Percentiles rank a stretch among this genome's conserved stretches.
phyloP scores from a whole-genome alignment of 92 coral and sea anemone genomes.

The Parazoanthus darwini region DNA sequence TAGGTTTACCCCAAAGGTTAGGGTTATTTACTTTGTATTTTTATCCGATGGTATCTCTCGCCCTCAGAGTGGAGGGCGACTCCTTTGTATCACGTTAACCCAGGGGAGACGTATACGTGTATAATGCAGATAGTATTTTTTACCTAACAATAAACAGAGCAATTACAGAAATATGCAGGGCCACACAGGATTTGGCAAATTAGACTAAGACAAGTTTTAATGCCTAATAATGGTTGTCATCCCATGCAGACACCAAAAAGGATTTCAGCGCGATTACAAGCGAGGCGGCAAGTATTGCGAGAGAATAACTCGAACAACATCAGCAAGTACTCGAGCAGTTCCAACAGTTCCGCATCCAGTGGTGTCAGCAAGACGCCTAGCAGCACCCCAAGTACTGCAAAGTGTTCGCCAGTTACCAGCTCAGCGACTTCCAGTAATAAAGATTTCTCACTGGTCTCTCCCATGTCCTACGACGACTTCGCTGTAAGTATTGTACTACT shows the following conservation, averaged over 20 bases:
- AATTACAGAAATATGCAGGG: too few relatives aligned
- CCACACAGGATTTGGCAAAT: neutral
- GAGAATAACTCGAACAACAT: conserved; percentile 50
- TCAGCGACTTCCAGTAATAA: conserved; percentile 65
- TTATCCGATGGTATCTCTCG: too few relatives aligned
- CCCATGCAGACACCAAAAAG: conserved; percentile 57
- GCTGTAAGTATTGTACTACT: conserved; percentile 58
- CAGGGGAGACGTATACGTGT: too few relatives aligned
- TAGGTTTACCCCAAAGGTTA: too few relatives aligned
- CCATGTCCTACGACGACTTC: conserved; percentile 75
- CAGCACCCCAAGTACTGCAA: conserved; percentile 53
- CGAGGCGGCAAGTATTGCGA: conserved; percentile 70
- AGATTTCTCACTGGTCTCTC: conserved; percentile 66
- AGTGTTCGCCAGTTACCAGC: conserved; percentile 50
- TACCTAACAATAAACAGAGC: too few relatives aligned
- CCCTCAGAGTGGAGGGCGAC: too few relatives aligned
- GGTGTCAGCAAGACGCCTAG: conserved; percentile 33
- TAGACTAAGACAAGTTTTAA: neutral
- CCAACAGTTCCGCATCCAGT: conserved; percentile 27
- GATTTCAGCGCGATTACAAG: conserved; percentile 73
- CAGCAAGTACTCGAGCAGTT: conserved; percentile 46
- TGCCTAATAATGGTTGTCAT: neutral
- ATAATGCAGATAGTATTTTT: too few relatives aligned
- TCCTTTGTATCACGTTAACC: too few relatives aligned
- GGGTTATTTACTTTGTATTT: too few relatives aligned